Percentiles rank a stretch among this genome's conserved stretches.
Evolutionary conservation across 2,888 invertebrate species (phyloP).

Genomic region (Hipparchia sbordonii): DNA sequence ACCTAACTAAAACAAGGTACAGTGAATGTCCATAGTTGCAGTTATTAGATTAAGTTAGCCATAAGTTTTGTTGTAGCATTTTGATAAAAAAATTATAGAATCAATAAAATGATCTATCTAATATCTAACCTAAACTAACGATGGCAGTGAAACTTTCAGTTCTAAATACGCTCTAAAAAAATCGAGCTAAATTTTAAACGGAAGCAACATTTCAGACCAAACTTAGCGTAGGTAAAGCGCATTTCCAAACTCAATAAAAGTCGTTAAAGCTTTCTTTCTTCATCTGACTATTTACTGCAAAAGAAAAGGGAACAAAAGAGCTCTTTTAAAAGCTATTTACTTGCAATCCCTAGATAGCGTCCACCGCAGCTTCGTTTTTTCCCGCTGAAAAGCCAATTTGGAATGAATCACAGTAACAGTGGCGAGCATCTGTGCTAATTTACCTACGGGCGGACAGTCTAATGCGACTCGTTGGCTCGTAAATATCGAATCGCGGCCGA

Average conservation of each 20-base stretch:
- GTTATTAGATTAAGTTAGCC: too few species aligned
- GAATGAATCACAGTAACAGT: conserved; percentile 82
- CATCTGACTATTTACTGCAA: conserved; percentile 42
- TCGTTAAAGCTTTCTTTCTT: conserved; percentile 40
- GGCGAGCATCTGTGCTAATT: conserved; percentile 83
- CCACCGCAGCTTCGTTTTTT: conserved; percentile 72
- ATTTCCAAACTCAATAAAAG: conserved; percentile 38
- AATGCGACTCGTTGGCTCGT: conserved; percentile 79
- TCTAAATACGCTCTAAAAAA: background rate
- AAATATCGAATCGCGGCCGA: conserved; percentile 80
- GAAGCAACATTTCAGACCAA: conserved; percentile 23
- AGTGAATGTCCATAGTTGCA: too few species aligned
- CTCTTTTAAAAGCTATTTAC: conserved; percentile 77
- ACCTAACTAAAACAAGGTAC: too few species aligned
- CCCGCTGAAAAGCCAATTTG: conserved; percentile 81
- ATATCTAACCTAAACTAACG: too few species aligned
- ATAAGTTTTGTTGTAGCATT: too few species aligned
- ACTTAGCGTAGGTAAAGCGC: conserved; percentile 22
- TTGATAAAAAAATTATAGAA: too few species aligned
- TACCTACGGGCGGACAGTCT: conserved; percentile 82
- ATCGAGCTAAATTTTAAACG: background rate
- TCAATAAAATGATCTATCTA: too few species aligned
- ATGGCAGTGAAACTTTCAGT: too few species aligned
- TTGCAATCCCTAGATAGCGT: conserved; percentile 69
- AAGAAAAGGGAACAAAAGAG: conserved; percentile 59